Conservation (phyloP, 2,888 invertebrate species). For the Phalera bucephala region DNA sequence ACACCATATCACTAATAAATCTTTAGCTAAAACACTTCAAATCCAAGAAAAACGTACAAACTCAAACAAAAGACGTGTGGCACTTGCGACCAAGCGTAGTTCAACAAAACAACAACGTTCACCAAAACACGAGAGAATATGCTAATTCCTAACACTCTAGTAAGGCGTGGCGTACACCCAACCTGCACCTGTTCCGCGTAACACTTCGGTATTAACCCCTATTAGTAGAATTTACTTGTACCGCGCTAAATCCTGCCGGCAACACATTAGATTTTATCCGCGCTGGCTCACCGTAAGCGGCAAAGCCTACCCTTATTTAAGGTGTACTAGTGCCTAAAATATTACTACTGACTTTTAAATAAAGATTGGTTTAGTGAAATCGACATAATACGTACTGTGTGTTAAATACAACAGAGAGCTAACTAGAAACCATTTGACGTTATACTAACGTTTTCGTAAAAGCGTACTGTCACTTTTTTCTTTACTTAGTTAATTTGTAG, state of each 20-base stretch:
- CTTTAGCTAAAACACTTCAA: too few relatives aligned
- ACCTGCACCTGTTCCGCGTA: conserved; percentile 27
- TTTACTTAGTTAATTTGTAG: too few relatives aligned
- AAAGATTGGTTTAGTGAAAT: too few relatives aligned
- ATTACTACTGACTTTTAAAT: too few relatives aligned
- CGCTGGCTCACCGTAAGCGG: conserved; percentile 14
- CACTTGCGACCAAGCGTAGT: neutral
- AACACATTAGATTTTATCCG: conserved; percentile 29
- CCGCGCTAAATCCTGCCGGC: conserved; percentile 22
- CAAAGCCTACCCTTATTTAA: conserved; percentile 35
- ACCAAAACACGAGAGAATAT: conserved; percentile 6
- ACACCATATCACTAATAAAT: too few relatives aligned
- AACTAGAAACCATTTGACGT: too few relatives aligned
- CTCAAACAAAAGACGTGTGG: too few relatives aligned
- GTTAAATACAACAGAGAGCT: too few relatives aligned
- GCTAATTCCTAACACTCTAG: conserved; percentile 15
- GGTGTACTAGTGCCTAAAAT: conserved; percentile 21
- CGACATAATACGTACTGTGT: too few relatives aligned
- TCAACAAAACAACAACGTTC: neutral
- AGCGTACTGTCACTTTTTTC: too few relatives aligned
- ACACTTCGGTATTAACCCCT: conserved; percentile 35
- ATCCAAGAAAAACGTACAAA: too few relatives aligned
- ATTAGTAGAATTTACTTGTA: conserved; percentile 37
- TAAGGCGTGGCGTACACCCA: conserved; percentile 11
- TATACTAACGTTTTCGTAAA: too few relatives aligned